phyloP scores from a whole-genome alignment of 2,113 vertebrate species.

The Indicator maculatus region DNA sequence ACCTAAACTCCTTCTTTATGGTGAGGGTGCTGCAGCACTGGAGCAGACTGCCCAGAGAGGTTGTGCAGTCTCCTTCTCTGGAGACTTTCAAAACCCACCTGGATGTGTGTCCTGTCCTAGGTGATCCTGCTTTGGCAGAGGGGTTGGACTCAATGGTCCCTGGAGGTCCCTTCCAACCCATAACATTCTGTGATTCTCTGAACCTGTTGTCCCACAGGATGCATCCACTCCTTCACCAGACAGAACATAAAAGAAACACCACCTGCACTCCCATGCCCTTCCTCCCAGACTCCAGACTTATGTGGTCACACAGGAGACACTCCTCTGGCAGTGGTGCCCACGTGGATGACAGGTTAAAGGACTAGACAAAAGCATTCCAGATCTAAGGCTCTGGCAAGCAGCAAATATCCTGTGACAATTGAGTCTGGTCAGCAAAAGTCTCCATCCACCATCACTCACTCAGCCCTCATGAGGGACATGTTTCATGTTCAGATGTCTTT shows the following conservation, averaged over 20 bases:
- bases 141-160: too few species aligned
- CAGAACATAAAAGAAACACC: background rate
- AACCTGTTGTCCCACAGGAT: background rate
- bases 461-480: background rate
- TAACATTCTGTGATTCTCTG: too few species aligned
- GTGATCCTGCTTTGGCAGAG: too few species aligned
- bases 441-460: background rate
- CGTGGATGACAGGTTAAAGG: background rate
- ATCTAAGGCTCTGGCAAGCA: background rate
- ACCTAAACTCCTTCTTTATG: too few species aligned
- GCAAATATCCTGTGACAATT: background rate
- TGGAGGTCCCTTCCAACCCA: too few species aligned
- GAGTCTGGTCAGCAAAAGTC: background rate
- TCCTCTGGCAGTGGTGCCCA: background rate
- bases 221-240: background rate
- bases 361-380: background rate
- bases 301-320: accelerated
- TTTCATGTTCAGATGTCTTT: background rate
- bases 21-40: too few species aligned
- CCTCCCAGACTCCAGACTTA: background rate
- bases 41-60: too few species aligned
- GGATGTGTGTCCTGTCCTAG: too few species aligned
- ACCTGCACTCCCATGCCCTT: accelerated
- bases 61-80: too few species aligned
- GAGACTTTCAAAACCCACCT: too few species aligned